Base-by-base conservation (phyloP, 1,140 invertebrate species). In the Drosophila cardini region DNA sequence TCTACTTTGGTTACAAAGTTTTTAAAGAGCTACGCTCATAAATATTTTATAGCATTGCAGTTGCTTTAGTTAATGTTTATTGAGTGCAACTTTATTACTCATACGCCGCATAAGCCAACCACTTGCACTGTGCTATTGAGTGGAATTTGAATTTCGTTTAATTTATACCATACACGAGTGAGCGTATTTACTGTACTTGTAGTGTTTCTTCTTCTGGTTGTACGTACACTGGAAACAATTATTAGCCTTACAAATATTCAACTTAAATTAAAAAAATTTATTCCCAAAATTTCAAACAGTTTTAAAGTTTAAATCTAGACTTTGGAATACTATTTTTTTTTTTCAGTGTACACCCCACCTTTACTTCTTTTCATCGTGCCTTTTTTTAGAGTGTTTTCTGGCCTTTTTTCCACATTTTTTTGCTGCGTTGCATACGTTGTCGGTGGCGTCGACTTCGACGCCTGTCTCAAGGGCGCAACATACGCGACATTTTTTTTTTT, bases 391-490 rank as follows among this genome's bases (percentile, higher is more conserved):
- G 26, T 52, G n/a, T 32, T 16, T 30, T 13, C 36, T 64, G 1
- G 7, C n/a, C 48, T 30, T 18, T 32, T 48, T 21, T n/a, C 2
- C 16, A 8, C 8, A n/a, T 32, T 6, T 11, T 40, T 9, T 4
- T 55, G 53, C 56, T 53, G 56, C 63, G 64, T 46, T 69, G 63
- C 56, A 46, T 46, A 69, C 56, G 63, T 52, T 48, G 53, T 52
- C 70, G 45, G n/a, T 13, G 48, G 55, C 48, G 46, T 52, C 32
- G 56, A 21, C 45, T 11, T 50, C 40, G 60, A 48, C 42, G 61
- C 40, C 71, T 69, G 71, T 73, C 71, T 73, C 65, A 73, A 73
- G 71, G 71, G 71, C 65, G 71, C 56, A 48, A 48, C 32, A 68
- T 30, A 38, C 13, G 42, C 40, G 56, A 70, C 67, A 36, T 45